Evolutionary conservation across 2,888 invertebrate genomes (phyloP).

Genomic region (Nymphalis c-album): DNA sequence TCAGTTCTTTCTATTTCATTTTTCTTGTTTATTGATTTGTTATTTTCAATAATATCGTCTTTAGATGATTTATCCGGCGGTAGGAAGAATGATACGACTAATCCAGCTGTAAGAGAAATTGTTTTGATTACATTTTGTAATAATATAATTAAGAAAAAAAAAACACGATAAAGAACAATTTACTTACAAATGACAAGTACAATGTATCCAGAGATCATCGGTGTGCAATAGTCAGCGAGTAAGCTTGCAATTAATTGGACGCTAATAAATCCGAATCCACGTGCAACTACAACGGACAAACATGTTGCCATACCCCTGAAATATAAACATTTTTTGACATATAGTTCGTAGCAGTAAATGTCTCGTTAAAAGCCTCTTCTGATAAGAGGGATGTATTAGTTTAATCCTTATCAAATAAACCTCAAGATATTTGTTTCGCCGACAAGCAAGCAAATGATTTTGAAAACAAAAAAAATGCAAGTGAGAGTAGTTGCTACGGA

Average conservation of each 20-base stretch:
- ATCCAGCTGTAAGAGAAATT: slow-evolving; percentile 59
- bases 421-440: no score
- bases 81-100: slow-evolving; percentile 54
- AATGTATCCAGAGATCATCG: slow-evolving; percentile 61
- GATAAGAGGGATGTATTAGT: no score
- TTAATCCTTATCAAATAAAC: no score
- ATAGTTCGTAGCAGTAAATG: no score
- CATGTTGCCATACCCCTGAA: slow-evolving; percentile 70
- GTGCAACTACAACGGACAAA: slow-evolving; percentile 66
- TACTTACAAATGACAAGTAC: slow-evolving; percentile 58
- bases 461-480: no score
- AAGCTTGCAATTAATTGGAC: slow-evolving; percentile 64
- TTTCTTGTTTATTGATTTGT: background rate
- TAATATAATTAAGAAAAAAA: background rate
- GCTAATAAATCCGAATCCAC: slow-evolving; percentile 68
- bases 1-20: slow-evolving; percentile 15
- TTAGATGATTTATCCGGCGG: slow-evolving; percentile 49
- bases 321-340: slow-evolving; percentile 16
- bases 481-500: background rate
- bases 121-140: slow-evolving; percentile 43
- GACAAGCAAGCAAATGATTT: no score
- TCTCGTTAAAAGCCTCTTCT: no score
- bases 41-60: slow-evolving; percentile 1
- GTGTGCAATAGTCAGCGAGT: slow-evolving; percentile 56
- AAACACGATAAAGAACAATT: background rate